phyloP scores from a whole-genome alignment of 2,888 invertebrate genomes.

The Ramazzottius varieornatus region DNA sequence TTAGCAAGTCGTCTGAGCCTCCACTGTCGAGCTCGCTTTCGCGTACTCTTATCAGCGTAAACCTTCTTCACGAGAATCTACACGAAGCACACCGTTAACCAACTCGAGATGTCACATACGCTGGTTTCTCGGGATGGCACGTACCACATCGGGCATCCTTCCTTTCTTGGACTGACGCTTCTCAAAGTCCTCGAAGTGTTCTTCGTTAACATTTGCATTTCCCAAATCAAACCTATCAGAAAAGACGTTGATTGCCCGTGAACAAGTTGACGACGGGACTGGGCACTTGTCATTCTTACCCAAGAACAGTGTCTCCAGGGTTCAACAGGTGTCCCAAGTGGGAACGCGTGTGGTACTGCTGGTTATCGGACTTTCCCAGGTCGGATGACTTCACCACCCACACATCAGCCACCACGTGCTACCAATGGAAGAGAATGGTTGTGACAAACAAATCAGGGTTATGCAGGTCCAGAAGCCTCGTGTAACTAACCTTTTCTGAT shows the following conservation, averaged over 20 bases:
- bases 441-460: not conserved
- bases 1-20: slow-evolving; percentile 53
- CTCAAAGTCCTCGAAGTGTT: slow-evolving; percentile 45
- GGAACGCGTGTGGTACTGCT: slow-evolving; percentile 53
- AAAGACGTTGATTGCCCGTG: too few relatives aligned
- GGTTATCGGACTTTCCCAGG: slow-evolving; percentile 48
- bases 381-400: slow-evolving; percentile 73
- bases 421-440: slow-evolving; percentile 8
- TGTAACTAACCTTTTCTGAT: not conserved
- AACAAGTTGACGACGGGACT: too few relatives aligned
- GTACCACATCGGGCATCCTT: slow-evolving; percentile 49
- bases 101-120: not conserved
- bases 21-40: slow-evolving; percentile 54
- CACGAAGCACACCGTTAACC: slow-evolving; percentile 8
- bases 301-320: slow-evolving; percentile 70
- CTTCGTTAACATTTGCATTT: slow-evolving; percentile 72
- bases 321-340: slow-evolving; percentile 79
- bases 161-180: slow-evolving; percentile 27
- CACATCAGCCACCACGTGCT: slow-evolving; percentile 64
- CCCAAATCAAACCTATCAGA: slow-evolving; percentile 48
- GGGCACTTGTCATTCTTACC: too few relatives aligned
- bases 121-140: too few relatives aligned
- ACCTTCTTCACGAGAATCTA: slow-evolving; percentile 64
- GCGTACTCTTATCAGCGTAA: slow-evolving; percentile 40
- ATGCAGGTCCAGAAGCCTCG: not conserved